Percentiles rank a stretch among this genome's conserved stretches.
These are phyloP conservation scores for Thalassophryne amazonica DNA, from an alignment of 2,797 vertebrate species.

Conservation along the genomic window DNA sequence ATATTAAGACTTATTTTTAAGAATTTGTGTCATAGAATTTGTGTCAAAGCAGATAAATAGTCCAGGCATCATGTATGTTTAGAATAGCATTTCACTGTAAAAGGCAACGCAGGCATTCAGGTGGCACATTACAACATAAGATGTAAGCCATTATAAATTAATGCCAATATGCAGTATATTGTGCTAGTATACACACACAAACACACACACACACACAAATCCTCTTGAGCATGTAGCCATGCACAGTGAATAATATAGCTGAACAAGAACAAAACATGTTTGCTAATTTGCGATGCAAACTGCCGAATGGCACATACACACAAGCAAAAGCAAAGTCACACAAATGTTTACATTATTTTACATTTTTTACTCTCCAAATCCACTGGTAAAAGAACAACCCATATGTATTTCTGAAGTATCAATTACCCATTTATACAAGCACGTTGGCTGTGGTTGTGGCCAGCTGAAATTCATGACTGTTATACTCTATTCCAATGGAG, in stretches of 20 bases:
- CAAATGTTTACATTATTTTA: background rate
- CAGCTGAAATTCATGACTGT: too few species aligned
- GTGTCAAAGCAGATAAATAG: background rate
- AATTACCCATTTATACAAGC: too few species aligned
- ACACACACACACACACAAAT: constrained; percentile 2
- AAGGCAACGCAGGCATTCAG: constrained; percentile 2
- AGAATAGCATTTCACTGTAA: constrained; percentile 5
- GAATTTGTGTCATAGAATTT: too few species aligned
- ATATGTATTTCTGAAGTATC: too few species aligned
- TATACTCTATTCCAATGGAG: too few species aligned
- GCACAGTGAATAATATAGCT: background rate
- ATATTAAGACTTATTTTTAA: background rate
- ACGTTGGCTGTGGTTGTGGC: too few species aligned
- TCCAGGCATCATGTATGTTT: constrained; percentile 12
- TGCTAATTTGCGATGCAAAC: constrained; percentile 2
- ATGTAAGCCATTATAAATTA: background rate
- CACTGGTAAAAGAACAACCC: too few species aligned
- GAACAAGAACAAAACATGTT: background rate
- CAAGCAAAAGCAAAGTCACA: constrained; percentile 5
- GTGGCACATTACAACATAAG: constrained; percentile 5
- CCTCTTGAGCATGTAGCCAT: constrained; percentile 8
- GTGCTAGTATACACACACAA: background rate
- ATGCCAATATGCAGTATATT: constrained; percentile 4
- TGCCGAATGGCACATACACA: background rate
- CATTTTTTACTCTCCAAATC: constrained; percentile 7